A percentile compares a stretch with the other conserved stretches of the same genome.
Conservation (phyloP, 2,797 vertebrate species). For the Liparis tanakae region DNA sequence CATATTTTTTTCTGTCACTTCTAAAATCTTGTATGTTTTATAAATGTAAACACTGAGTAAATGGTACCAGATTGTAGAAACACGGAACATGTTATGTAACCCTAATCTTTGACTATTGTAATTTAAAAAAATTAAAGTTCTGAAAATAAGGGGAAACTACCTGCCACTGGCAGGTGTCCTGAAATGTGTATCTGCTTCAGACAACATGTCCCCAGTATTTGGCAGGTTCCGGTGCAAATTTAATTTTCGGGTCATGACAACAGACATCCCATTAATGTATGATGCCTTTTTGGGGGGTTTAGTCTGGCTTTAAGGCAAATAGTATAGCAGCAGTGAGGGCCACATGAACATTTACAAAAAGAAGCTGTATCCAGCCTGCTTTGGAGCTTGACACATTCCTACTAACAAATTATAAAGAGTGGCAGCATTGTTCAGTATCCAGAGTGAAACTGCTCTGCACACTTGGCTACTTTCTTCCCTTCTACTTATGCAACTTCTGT, state of each 20-base stretch:
- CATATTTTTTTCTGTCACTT: neutral
- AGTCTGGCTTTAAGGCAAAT: neutral
- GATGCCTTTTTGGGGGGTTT: neutral
- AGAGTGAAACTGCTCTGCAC: slow-evolving; percentile 16
- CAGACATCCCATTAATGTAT: neutral
- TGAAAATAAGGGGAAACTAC: neutral
- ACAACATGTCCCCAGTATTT: neutral
- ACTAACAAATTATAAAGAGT: slow-evolving; percentile 20
- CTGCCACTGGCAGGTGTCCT: neutral
- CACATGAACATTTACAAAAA: slow-evolving; percentile 26
- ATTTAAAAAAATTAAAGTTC: neutral
- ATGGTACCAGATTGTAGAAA: neutral
- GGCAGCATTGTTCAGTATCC: slow-evolving; percentile 23
- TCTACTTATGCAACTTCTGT: slow-evolving; percentile 10
- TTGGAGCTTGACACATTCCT: slow-evolving; percentile 3
- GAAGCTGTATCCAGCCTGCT: slow-evolving; percentile 26
- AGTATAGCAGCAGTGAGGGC: neutral
- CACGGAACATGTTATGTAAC: neutral
- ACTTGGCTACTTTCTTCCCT: slow-evolving; percentile 14
- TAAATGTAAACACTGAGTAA: neutral
- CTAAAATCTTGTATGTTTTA: neutral
- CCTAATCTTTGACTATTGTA: neutral
- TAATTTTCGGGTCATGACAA: neutral
- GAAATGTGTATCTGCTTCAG: neutral
- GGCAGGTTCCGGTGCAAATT: neutral